Conservation (phyloP, 2,797 vertebrate genomes). For the Onychomys torridus region DNA sequence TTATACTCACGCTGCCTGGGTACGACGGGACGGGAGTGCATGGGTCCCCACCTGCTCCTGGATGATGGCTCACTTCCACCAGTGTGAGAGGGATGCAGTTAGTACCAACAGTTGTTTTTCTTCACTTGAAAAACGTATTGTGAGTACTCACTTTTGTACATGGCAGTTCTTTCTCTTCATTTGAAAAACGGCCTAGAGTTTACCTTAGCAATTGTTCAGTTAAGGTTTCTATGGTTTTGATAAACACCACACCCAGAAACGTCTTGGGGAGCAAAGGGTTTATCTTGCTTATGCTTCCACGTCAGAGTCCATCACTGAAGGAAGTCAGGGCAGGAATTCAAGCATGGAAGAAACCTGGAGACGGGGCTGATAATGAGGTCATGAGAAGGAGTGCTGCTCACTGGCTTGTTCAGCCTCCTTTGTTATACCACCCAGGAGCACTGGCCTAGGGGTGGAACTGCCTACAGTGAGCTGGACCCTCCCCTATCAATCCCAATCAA, state of each 20-base stretch:
- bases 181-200: not conserved
- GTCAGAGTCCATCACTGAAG: not conserved
- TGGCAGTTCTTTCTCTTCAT: not conserved
- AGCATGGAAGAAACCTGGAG: not conserved
- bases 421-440: too few species aligned
- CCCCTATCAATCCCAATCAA: not conserved
- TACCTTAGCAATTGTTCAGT: not conserved
- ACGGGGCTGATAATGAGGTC: not conserved
- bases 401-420: not conserved
- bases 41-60: not conserved
- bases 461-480: too few species aligned
- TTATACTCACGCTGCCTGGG: not conserved
- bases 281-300: not conserved
- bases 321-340: not conserved
- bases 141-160: not conserved
- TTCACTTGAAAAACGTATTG: not conserved
- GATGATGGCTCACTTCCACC: not conserved
- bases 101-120: not conserved
- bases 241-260: not conserved
- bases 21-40: fast-evolving
- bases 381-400: too few species aligned
- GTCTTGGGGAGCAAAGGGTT: not conserved
- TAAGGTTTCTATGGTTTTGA: not conserved
- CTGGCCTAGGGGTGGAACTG: not conserved
- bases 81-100: not conserved